Base-by-base conservation (phyloP, 1,140 invertebrate species). In the Tribolium madens region DNA sequence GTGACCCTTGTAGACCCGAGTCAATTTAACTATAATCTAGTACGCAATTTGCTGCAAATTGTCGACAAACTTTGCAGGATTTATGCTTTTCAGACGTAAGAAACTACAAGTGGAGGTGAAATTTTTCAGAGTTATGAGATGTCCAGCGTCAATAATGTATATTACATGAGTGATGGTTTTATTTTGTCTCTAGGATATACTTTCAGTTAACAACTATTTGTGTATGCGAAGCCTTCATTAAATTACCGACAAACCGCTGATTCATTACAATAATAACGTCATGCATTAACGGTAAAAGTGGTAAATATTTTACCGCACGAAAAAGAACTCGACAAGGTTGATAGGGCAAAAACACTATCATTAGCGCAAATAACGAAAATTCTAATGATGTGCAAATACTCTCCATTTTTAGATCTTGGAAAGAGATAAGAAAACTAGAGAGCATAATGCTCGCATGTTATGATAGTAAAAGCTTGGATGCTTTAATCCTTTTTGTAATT, bases 1-100 rank as follows among this genome's bases (percentile, higher is more conserved):
- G 26, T 18, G 14, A 3, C 26, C 26, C 57, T 64, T 33, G 57
- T 33, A 64, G n/a, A 26, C 57, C n/a, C 6, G 31, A 33, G 57
- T 64, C 57, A 33, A 64, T 64, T 64, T 64, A 64, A 64, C 21
- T 64, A 36, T 64, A 64, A 64, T 64, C 57, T 64, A 64, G 26
- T 33, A 33, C 21, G 57, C 57, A 64, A 64, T 64, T 64, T 64
- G 26, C 57, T 64, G 13, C 26, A 64, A 64, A 64, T 64, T 64
- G 57, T 64, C 6, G 10, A 64, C 57, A 1, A 33, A 9, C 26
- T 64, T n/a, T 33, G 31, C n/a, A 33, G n/a, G 57, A 64, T 33
- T 31, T 64, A 26, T 18, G 15, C 50, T 53, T 17, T 60, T 21
- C 18, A 26, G 21, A 26, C 9, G 18, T 3, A 17, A 60, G 50